Percentiles rank a stretch among this genome's conserved stretches.
These are phyloP conservation scores for Parazoanthus darwini DNA, from an alignment of 92 coral and sea anemone genomes.

Conservation along the genomic window DNA sequence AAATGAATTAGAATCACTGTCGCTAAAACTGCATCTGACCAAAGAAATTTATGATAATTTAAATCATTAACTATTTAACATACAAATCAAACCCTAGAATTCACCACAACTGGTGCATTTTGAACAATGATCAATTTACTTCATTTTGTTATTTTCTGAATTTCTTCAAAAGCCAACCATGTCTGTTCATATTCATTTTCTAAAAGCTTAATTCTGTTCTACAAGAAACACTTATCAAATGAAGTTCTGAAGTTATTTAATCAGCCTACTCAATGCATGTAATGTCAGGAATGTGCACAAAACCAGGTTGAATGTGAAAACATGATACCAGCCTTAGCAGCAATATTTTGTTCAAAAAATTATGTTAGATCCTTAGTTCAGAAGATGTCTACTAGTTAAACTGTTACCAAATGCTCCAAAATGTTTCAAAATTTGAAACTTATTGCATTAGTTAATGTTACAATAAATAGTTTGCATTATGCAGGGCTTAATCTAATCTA, in stretches of 20 bases:
- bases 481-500: too few species aligned
- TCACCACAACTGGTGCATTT: constrained; percentile 30
- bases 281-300: too few species aligned
- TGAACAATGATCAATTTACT: not conserved
- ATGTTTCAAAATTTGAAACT: too few species aligned
- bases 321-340: too few species aligned
- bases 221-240: not conserved
- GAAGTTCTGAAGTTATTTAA: too few species aligned
- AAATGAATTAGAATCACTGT: constrained; percentile 23
- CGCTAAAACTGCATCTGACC: not conserved
- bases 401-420: too few species aligned
- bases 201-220: not conserved
- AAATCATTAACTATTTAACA: not conserved
- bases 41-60: constrained; percentile 4
- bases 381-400: too few species aligned
- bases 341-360: too few species aligned
- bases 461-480: too few species aligned
- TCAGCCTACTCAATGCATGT: not conserved
- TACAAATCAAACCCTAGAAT: constrained; percentile 1
- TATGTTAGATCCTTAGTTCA: too few species aligned
- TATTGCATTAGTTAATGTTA: too few species aligned
- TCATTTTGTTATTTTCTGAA: not conserved
- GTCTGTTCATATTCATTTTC: not conserved
- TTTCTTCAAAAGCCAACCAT: constrained; percentile 8
- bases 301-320: too few species aligned